A percentile compares a stretch with the other conserved stretches of the same genome.
These are phyloP conservation scores for Oryzias dopingdopingensis DNA, from an alignment of 2,797 vertebrate species.

Conservation along the genomic window DNA sequence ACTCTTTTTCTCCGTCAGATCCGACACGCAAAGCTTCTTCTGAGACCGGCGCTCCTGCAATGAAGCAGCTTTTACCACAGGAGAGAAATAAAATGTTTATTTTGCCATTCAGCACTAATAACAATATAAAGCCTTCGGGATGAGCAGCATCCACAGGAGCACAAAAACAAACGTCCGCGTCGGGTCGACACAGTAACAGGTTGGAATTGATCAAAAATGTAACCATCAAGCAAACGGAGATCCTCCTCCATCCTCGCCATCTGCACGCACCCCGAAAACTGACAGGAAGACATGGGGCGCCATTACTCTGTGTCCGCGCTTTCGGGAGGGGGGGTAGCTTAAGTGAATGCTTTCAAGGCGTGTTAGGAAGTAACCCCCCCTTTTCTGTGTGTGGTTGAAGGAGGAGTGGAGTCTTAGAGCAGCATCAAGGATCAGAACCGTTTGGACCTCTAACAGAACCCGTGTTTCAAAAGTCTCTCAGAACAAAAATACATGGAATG, in stretches of 20 bases:
- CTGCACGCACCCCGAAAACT: too few species aligned
- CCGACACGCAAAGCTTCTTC: too few species aligned
- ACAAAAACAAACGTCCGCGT: conserved; percentile 61
- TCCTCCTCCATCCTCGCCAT: too few species aligned
- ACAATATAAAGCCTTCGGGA: conserved; percentile 58
- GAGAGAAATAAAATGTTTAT: conserved; percentile 78
- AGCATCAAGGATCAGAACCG: neutral
- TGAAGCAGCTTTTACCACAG: conserved; percentile 53
- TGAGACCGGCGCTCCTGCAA: neutral
- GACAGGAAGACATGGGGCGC: conserved; percentile 28
- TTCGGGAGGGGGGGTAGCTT: conserved; percentile 11
- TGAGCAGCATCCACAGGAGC: conserved; percentile 47
- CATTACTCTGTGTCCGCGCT: conserved; percentile 32
- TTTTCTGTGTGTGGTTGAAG: conserved; percentile 21
- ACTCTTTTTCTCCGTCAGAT: too few species aligned
- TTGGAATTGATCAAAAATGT: conserved; percentile 55
- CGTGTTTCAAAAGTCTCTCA: conserved; percentile 30
- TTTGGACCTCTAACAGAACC: conserved; percentile 36
- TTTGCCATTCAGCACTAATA: conserved; percentile 62
- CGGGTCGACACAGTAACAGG: conserved; percentile 57
- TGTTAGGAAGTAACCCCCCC: conserved; percentile 30
- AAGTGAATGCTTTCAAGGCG: conserved; percentile 29
- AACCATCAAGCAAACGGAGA: conserved; percentile 8
- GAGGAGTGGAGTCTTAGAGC: conserved; percentile 7
- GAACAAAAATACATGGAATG: conserved; percentile 60